Percentiles rank a stretch among this genome's conserved stretches.
These are phyloP conservation scores for Chironomus riparius DNA, from an alignment of 2,888 invertebrate genomes.

Conservation along the genomic window DNA sequence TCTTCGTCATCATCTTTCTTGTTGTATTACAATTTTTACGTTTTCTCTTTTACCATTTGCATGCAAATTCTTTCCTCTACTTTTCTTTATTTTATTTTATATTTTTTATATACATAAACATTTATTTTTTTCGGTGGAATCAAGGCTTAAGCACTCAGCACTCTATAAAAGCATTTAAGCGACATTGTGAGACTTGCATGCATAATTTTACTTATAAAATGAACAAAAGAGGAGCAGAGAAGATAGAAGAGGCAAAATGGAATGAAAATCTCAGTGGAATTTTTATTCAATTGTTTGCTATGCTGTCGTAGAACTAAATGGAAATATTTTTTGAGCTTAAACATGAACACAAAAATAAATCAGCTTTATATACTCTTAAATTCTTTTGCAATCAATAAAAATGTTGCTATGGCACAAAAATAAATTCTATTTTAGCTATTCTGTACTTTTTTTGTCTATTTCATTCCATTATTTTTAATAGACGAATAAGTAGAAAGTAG, in stretches of 20 bases:
- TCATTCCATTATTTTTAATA: neutral
- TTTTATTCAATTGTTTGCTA: conserved; percentile 5
- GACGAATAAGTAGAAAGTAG: neutral
- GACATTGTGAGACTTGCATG: conserved; percentile 6
- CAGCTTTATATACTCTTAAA: neutral
- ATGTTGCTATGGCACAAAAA: neutral
- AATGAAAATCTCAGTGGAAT: conserved; percentile 2
- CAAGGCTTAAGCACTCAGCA: conserved; percentile 12
- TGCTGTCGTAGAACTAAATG: neutral
- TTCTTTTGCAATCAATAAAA: neutral
- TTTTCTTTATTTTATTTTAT: too few relatives aligned
- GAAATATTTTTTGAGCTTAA: neutral
- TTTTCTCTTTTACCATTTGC: neutral
- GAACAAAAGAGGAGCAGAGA: neutral
- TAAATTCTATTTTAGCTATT: neutral
- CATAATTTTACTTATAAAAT: neutral
- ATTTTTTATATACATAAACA: neutral
- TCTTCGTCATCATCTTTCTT: neutral
- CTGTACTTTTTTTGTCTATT: neutral
- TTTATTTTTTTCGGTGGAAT: neutral
- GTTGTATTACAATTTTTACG: conserved; percentile 11
- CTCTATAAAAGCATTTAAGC: conserved; percentile 10
- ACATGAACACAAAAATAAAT: neutral
- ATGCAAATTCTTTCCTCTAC: neutral
- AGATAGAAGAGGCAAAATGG: neutral